These are phyloP conservation scores for Drosophila austrosaltans DNA, from an alignment of 2,888 invertebrate species.

Conservation along the genomic window DNA sequence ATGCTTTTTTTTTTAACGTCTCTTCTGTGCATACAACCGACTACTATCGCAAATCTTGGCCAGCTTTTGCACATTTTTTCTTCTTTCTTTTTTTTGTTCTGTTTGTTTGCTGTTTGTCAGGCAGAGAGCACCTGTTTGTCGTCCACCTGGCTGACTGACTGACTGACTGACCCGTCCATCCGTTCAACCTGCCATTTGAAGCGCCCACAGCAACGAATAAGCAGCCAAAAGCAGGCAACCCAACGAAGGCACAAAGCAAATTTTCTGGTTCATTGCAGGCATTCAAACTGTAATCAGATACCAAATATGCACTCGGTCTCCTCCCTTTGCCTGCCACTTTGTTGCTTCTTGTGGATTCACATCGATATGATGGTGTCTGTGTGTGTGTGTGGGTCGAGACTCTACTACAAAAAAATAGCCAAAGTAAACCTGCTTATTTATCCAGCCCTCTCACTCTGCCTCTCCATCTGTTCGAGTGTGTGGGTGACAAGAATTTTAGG, in stretches of 20 bases:
- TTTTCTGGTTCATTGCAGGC: slow-evolving; percentile 78
- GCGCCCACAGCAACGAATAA: slow-evolving; percentile 53
- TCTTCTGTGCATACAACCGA: background rate
- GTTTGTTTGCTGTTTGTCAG: slow-evolving; percentile 9
- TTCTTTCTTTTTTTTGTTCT: slow-evolving; percentile 24
- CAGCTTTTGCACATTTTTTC: slow-evolving; percentile 36
- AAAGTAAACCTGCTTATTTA: slow-evolving; percentile 1
- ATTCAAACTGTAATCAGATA: slow-evolving; percentile 77
- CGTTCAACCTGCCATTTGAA: slow-evolving; percentile 42
- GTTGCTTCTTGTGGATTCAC: slow-evolving; percentile 10
- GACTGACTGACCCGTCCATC: slow-evolving; percentile 30
- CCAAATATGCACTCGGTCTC: slow-evolving; percentile 36
- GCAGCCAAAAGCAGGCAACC: no score
- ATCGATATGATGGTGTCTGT: background rate
- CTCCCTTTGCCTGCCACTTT: background rate
- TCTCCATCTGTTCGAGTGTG: slow-evolving; percentile 18
- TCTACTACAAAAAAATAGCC: background rate
- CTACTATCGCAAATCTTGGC: slow-evolving; percentile 55
- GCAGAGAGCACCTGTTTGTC: slow-evolving; percentile 61
- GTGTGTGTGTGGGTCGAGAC: slow-evolving; percentile 14
- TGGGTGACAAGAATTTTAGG: slow-evolving; percentile 36
- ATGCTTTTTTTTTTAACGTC: background rate
- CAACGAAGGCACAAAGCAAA: slow-evolving; percentile 63
- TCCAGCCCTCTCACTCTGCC: slow-evolving; percentile 3
- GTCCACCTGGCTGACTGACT: slow-evolving; percentile 25